phyloP scores from a whole-genome alignment of 2,888 invertebrate genomes.

The Scelioninae gen. 1 region DNA sequence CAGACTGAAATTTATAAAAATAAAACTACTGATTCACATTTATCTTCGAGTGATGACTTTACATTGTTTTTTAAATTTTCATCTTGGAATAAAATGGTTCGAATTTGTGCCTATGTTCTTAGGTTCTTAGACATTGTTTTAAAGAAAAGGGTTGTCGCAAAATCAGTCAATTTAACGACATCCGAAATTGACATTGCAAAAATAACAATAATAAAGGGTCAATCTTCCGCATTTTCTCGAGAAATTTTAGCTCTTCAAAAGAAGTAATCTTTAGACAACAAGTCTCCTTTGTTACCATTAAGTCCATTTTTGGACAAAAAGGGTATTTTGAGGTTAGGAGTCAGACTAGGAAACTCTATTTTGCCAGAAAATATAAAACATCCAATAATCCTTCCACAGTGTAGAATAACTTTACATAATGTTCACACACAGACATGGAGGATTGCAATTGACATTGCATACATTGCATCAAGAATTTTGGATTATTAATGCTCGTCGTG shows the following conservation, averaged over 20 bases:
- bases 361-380: conserved; percentile 10
- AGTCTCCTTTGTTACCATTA: not conserved
- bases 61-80: too few relatives aligned
- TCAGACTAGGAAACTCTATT: conserved; percentile 11
- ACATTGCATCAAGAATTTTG: conserved; percentile 4
- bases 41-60: too few relatives aligned
- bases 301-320: conserved; percentile 36
- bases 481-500: conserved; percentile 14
- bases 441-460: conserved; percentile 14
- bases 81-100: too few relatives aligned
- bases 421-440: conserved; percentile 3
- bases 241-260: too few relatives aligned
- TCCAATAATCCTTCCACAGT: too few relatives aligned
- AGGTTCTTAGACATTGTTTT: too few relatives aligned
- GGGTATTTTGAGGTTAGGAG: conserved; percentile 12
- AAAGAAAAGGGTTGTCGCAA: too few relatives aligned
- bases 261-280: not conserved
- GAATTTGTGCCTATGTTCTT: too few relatives aligned
- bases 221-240: too few relatives aligned
- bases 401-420: not conserved
- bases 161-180: too few relatives aligned
- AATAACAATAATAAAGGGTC: not conserved
- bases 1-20: not conserved
- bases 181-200: too few relatives aligned
- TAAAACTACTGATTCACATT: too few relatives aligned